Base-by-base conservation (phyloP, 2,888 invertebrate genomes). In the Cosmorhoe ocellata region DNA sequence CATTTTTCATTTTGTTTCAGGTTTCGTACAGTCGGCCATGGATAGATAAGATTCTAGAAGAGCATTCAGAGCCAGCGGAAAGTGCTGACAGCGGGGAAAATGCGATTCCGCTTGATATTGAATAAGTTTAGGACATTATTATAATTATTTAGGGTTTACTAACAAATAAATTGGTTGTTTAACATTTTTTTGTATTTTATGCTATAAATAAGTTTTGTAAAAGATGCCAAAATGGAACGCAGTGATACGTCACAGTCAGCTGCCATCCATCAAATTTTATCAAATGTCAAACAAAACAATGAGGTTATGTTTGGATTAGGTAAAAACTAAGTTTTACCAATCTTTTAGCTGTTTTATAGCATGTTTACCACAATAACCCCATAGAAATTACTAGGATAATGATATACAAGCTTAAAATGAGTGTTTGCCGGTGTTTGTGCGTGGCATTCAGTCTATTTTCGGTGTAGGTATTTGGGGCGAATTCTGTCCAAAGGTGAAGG, bases 401-500 rank as follows among this genome's bases (percentile, higher is more conserved):
- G 38, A 48, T 41, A 52, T 61, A 51, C 52, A 38, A 30, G 36
- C 50, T 45, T 56, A 61, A 59, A 65, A 71, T 71, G 64, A 56
- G 44, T 49, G 34, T 41, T 34, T 46, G 36, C 40, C 55, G 56
- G 61, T 59, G 63, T 67, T 63, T 70, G 51, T 66, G 58, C 59
- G 64, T 78, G 78, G 73, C 76, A 69, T 71, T 70, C 60, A 66
- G 69, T 87, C 89, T 89, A 89, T 89, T 89, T 89, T 84, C 66
- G 77, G 81, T 77, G 58, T 66, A 74, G 66, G 56, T 80, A 84
- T 85, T 81, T 81, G 76, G 80, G 79, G 73, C 84, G 74, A 74
- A 75, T 81, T 79, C 72, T 74, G 85, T 80, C 73, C 90, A 89
- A 88, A 89, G 89, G 89, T 89, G 79, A 84, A 87, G 81, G 84